A percentile compares a stretch with the other conserved stretches of the same genome.
phyloP scores from a whole-genome alignment of 2,888 invertebrate genomes.

The Campoletis raptor region DNA sequence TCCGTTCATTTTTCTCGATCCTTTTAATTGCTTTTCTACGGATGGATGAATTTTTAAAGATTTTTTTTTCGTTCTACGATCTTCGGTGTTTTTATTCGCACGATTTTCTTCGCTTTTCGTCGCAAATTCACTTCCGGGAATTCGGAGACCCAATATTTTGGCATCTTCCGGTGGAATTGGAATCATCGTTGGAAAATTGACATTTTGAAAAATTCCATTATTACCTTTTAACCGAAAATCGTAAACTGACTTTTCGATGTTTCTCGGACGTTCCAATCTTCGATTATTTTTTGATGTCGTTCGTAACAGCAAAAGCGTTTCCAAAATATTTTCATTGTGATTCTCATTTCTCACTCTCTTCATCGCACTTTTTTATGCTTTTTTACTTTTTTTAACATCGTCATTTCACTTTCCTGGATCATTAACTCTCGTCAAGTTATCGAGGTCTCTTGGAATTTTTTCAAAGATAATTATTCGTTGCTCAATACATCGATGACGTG shows the following conservation, averaged over 20 bases:
- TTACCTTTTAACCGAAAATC: conserved; percentile 45
- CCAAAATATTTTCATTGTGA: conserved; percentile 42
- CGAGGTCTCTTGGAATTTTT: not conserved
- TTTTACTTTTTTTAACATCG: conserved; percentile 10
- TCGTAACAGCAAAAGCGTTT: conserved; percentile 26
- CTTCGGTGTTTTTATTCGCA: not conserved
- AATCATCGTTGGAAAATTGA: conserved; percentile 53
- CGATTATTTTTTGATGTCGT: conserved; percentile 32
- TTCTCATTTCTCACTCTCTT: not conserved
- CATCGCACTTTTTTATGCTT: conserved; percentile 24
- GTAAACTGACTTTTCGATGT: conserved; percentile 23
- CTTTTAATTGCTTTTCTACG: conserved; percentile 17
- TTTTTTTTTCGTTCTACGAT: not conserved
- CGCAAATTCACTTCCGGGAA: conserved; percentile 28
- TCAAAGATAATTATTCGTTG: conserved; percentile 51
- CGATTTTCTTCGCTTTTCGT: conserved; percentile 16
- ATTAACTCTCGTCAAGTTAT: not conserved
- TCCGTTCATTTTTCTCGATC: conserved; percentile 23
- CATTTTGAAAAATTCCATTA: conserved; percentile 49
- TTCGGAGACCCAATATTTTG: conserved; percentile 58
- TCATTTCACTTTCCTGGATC: conserved; percentile 22
- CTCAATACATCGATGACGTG: conserved; percentile 51
- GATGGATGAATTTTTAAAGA: not conserved
- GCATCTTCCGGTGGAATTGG: conserved; percentile 59
- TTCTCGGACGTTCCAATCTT: conserved; percentile 55